These are phyloP conservation scores for Seladonia tumulorum DNA, from an alignment of 2,888 invertebrate species.

Conservation along the genomic window DNA sequence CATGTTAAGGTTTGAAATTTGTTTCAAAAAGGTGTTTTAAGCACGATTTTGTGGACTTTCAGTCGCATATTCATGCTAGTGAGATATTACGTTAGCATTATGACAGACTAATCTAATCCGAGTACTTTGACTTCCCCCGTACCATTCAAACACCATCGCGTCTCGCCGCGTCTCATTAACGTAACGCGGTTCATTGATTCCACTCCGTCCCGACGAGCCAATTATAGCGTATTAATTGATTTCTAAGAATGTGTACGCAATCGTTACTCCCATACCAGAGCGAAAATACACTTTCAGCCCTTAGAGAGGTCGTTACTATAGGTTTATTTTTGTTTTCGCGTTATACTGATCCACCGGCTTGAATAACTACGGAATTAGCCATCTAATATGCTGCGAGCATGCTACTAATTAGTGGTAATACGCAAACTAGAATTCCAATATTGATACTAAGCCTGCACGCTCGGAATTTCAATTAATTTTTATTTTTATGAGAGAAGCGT, in stretches of 20 bases:
- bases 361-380: background rate
- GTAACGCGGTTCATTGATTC: constrained; percentile 45
- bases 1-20: too few relatives aligned
- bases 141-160: background rate
- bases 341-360: background rate
- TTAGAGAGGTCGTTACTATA: background rate
- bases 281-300: background rate
- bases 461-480: too few relatives aligned
- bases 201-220: constrained; percentile 13
- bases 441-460: too few relatives aligned
- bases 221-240: constrained; percentile 44
- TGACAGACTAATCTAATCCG: background rate
- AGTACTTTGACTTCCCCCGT: constrained; percentile 6
- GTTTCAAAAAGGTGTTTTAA: too few relatives aligned
- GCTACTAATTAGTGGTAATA: background rate
- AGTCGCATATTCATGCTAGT: too few relatives aligned
- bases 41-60: too few relatives aligned
- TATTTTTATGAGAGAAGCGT: too few relatives aligned
- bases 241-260: constrained; percentile 26
- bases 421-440: background rate
- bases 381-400: background rate
- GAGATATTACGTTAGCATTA: background rate
- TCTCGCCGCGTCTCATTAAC: constrained; percentile 22
- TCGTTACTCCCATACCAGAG: constrained; percentile 4
- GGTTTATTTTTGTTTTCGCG: background rate